These are phyloP conservation scores for Cryptoleucopteryx plumbea DNA, from an alignment of 2,113 vertebrate genomes.

Conservation along the genomic window DNA sequence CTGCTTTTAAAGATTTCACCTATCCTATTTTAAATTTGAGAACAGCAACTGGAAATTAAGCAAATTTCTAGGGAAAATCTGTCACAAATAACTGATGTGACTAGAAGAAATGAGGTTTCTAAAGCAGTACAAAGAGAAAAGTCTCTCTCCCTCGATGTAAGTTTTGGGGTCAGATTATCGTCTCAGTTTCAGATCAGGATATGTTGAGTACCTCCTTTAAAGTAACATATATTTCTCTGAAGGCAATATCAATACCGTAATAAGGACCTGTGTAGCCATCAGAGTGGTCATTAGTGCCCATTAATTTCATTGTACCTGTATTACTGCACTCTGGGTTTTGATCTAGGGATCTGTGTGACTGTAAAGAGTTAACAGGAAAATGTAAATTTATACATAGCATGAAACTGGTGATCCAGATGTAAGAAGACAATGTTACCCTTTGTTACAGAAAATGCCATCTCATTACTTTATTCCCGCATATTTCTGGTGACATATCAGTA, in stretches of 20 bases:
- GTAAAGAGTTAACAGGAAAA: slow-evolving; percentile 44
- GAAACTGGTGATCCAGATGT: slow-evolving; percentile 48
- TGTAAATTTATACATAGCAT: not conserved
- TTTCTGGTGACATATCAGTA: slow-evolving; percentile 66
- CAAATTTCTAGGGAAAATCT: not conserved
- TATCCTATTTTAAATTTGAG: not conserved
- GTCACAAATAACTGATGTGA: not conserved
- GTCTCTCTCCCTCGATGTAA: not conserved
- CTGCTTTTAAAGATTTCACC: not conserved
- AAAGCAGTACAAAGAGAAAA: not conserved
- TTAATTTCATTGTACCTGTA: not conserved
- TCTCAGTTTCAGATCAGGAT: not conserved
- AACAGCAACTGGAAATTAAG: not conserved
- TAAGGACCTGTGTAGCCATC: not conserved
- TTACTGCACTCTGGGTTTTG: not conserved
- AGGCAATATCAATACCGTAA: not conserved
- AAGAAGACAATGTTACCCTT: slow-evolving; percentile 60
- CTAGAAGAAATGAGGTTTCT: not conserved
- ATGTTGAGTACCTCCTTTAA: not conserved
- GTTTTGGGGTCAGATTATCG: not conserved
- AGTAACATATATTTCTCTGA: not conserved
- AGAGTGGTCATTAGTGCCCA: not conserved
- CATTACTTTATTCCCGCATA: slow-evolving; percentile 26
- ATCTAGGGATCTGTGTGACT: not conserved
- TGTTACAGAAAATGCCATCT: slow-evolving; percentile 65